Percentiles rank a stretch among this genome's conserved stretches.
phyloP scores from a whole-genome alignment of 2,113 vertebrate genomes.

The Nycticorax nycticorax region DNA sequence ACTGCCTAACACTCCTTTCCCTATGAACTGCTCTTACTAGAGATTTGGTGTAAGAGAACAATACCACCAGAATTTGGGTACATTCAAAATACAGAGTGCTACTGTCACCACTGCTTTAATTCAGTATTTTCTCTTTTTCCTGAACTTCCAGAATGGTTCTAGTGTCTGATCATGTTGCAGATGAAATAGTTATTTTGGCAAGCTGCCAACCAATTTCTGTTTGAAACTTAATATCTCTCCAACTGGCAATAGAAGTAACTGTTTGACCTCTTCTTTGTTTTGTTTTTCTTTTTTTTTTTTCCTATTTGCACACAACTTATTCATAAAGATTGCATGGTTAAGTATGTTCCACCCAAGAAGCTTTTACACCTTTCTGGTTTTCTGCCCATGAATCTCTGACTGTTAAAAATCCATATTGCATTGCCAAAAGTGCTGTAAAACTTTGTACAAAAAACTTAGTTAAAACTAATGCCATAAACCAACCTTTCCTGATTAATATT shows the following conservation, averaged over 20 bases:
- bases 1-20: background rate
- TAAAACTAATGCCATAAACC: background rate
- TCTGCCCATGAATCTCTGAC: background rate
- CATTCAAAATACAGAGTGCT: background rate
- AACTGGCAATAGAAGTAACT: constrained; percentile 1
- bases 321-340: background rate
- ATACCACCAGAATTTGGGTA: background rate
- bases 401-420: background rate
- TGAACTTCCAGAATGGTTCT: constrained; percentile 11
- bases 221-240: constrained; percentile 54
- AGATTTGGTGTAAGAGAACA: background rate
- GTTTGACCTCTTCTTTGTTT: constrained; percentile 32
- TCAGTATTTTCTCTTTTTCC: constrained; percentile 10
- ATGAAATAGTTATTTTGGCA: constrained; percentile 51
- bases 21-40: background rate
- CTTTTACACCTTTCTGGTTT: background rate
- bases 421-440: background rate
- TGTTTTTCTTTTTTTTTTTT: background rate
- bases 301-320: background rate
- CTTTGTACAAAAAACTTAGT: background rate
- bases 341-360: background rate
- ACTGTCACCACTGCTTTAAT: background rate
- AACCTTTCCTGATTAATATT: background rate
- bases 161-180: constrained; percentile 23
- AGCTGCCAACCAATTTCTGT: constrained; percentile 43